These are phyloP conservation scores for Scolopax rusticola DNA, from an alignment of 2,797 vertebrate genomes.

Conservation along the genomic window DNA sequence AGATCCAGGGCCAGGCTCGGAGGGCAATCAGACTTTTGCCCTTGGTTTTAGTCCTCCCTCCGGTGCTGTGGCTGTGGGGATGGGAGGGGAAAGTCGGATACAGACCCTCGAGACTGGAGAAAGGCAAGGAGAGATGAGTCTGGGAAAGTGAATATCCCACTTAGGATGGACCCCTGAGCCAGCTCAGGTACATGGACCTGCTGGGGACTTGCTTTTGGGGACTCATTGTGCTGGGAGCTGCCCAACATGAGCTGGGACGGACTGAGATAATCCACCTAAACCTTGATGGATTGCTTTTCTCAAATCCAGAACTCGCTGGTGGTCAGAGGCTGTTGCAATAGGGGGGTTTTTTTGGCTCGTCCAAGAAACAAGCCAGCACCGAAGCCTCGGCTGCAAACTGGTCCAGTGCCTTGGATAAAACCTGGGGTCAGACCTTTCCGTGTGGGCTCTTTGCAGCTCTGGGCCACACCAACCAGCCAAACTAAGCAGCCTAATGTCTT, in stretches of 20 bases:
- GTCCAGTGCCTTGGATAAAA: neutral
- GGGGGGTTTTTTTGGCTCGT: neutral
- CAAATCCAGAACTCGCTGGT: neutral
- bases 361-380: neutral
- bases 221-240: neutral
- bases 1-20: neutral
- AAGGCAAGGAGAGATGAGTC: neutral
- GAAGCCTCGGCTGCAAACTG: neutral
- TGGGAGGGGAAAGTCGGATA: accelerated
- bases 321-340: neutral
- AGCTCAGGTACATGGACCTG: neutral
- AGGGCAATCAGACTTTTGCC: neutral
- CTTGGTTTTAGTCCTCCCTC: neutral
- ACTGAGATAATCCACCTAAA: neutral
- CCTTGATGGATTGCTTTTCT: neutral
- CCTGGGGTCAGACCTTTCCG: neutral
- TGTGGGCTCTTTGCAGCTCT: neutral
- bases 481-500: neutral
- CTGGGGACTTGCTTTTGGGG: neutral
- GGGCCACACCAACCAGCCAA: neutral
- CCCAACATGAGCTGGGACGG: neutral
- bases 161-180: neutral
- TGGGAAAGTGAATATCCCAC: neutral
- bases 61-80: neutral
- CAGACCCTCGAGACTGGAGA: neutral